These are phyloP conservation scores for Genyomyrus donnyi DNA, from an alignment of 2,113 vertebrate genomes.

Conservation along the genomic window DNA sequence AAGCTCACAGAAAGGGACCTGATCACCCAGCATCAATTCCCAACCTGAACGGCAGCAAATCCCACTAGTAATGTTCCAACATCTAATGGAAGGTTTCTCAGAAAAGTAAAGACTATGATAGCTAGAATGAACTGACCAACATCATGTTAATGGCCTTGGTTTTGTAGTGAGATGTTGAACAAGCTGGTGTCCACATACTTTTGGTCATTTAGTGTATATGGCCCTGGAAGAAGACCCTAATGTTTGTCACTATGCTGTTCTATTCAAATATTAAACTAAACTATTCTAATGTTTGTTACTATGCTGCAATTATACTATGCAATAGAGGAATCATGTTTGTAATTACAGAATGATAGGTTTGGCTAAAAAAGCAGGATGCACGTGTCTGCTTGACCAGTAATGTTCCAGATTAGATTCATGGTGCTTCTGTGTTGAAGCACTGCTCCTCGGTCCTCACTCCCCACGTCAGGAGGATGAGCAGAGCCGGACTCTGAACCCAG, in stretches of 20 bases:
- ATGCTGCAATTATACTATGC: conserved; percentile 12
- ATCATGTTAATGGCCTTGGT: background rate
- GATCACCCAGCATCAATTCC: too few species aligned
- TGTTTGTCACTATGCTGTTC: background rate
- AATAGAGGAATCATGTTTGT: conserved; percentile 13
- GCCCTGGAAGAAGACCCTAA: background rate
- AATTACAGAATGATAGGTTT: conserved; percentile 16
- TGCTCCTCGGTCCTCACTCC: too few species aligned
- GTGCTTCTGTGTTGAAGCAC: background rate
- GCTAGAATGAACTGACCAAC: background rate
- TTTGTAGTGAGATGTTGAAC: background rate
- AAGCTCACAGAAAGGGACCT: too few species aligned
- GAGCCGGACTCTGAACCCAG: background rate
- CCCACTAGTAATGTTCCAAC: too few species aligned
- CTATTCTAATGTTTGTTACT: background rate
- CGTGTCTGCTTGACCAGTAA: background rate
- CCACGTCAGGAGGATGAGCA: background rate
- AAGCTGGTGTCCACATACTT: too few species aligned
- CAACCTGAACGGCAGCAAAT: too few species aligned
- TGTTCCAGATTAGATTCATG: background rate
- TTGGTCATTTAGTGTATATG: background rate
- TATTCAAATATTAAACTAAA: too few species aligned
- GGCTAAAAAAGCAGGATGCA: background rate
- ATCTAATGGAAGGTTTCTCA: too few species aligned
- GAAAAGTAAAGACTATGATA: background rate